These are phyloP conservation scores for Anaspis maculata DNA, from an alignment of 2,888 invertebrate species.

Conservation along the genomic window DNA sequence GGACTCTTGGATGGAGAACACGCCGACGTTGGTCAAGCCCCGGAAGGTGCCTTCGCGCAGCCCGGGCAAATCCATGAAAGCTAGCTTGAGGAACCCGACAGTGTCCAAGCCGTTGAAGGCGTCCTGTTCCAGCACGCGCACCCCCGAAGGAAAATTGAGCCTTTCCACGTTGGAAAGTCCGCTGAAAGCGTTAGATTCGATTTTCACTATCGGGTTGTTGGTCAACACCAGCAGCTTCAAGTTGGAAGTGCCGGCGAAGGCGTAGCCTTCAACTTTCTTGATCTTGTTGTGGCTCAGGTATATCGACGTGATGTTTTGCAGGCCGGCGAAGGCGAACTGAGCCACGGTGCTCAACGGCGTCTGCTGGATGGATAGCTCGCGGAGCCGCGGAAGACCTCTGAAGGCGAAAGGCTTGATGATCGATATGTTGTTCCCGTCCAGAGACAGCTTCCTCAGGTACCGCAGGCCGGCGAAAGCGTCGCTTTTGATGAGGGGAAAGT, in stretches of 20 bases:
- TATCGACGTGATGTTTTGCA: constrained; percentile 72
- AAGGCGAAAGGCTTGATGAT: constrained; percentile 80
- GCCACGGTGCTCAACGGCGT: constrained; percentile 75
- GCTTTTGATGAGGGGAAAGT: constrained; percentile 70
- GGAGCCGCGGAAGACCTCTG: constrained; percentile 68
- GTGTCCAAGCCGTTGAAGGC: constrained; percentile 76
- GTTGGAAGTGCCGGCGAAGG: constrained; percentile 81
- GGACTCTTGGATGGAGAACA: constrained; percentile 72
- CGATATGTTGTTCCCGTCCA: constrained; percentile 82
- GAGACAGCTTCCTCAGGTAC: constrained; percentile 70
- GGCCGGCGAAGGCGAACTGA: constrained; percentile 74
- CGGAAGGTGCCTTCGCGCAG: constrained; percentile 52
- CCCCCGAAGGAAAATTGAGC: constrained; percentile 75
- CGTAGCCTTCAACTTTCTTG: constrained; percentile 54
- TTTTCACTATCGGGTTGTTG: constrained; percentile 74
- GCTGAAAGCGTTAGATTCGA: constrained; percentile 76
- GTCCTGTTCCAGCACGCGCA: constrained; percentile 65
- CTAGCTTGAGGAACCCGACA: constrained; percentile 71
- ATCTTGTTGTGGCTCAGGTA: constrained; percentile 52
- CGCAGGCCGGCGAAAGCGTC: constrained; percentile 77
- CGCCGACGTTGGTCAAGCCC: constrained; percentile 65
- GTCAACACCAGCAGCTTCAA: constrained; percentile 73
- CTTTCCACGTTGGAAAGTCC: constrained; percentile 76
- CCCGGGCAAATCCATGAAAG: constrained; percentile 70
- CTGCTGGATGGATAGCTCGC: constrained; percentile 67